phyloP scores from a whole-genome alignment of 2,113 vertebrate species.

The Mellivora capensis region DNA sequence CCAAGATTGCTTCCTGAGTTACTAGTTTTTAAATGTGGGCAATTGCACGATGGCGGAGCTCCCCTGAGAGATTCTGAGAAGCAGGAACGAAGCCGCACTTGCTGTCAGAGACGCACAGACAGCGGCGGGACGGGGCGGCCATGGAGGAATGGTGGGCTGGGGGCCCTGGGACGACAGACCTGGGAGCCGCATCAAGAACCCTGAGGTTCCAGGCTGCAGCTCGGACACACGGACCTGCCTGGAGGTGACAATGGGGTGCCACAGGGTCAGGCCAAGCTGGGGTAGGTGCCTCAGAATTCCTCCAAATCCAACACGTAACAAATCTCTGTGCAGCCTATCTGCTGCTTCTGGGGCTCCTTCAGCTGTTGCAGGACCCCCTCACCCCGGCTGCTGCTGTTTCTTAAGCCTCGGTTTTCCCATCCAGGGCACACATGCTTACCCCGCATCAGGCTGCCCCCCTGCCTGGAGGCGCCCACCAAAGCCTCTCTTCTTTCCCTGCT shows the following conservation, averaged over 20 bases:
- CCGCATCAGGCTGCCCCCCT: background rate
- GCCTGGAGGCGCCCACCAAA: background rate
- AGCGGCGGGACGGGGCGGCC: fast-evolving
- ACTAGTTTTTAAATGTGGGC: background rate
- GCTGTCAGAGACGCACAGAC: background rate
- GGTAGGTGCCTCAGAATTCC: background rate
- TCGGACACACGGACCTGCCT: background rate
- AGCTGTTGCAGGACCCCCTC: too few species aligned
- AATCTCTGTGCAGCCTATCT: background rate
- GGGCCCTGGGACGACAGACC: background rate
- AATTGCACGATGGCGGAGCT: background rate
- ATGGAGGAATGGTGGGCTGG: too few species aligned
- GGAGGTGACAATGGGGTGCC: background rate
- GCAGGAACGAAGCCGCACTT: background rate
- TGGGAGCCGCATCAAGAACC: background rate
- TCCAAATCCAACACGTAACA: background rate
- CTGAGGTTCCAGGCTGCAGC: background rate
- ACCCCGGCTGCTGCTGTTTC: background rate
- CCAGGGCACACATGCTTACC: background rate
- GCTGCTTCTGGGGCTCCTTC: background rate
- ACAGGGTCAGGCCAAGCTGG: background rate
- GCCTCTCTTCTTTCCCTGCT: background rate
- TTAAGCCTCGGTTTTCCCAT: background rate
- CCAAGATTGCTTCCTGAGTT: background rate
- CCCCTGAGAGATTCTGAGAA: background rate